These are phyloP conservation scores for Pomatostomus ruficeps DNA, from an alignment of 2,113 vertebrate genomes.

Conservation along the genomic window DNA sequence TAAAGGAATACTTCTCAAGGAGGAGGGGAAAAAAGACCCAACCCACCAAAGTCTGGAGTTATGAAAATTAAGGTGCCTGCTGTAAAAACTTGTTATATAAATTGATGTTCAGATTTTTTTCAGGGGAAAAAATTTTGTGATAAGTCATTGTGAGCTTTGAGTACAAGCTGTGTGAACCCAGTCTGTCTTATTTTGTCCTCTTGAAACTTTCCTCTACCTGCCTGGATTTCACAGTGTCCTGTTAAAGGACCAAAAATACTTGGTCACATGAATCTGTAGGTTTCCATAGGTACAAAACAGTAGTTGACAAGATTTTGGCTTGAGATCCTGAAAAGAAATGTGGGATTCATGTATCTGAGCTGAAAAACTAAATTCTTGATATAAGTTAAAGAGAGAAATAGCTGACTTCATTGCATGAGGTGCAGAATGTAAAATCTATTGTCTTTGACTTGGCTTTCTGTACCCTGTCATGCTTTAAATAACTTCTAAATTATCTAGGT, in stretches of 20 bases:
- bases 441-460: background rate
- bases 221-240: background rate
- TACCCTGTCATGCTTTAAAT: background rate
- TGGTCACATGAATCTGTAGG: background rate
- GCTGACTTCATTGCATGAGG: background rate
- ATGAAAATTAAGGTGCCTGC: background rate
- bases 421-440: background rate
- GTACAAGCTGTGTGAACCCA: background rate
- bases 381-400: background rate
- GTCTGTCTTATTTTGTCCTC: background rate
- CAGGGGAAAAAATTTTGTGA: background rate
- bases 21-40: rapidly evolving
- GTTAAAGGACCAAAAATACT: background rate
- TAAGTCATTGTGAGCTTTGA: background rate
- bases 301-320: background rate
- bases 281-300: background rate
- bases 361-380: background rate
- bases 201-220: background rate
- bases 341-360: background rate
- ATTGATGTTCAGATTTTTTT: background rate
- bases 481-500: background rate
- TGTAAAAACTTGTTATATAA: background rate
- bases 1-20: background rate
- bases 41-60: background rate
- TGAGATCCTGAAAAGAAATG: background rate